These are phyloP conservation scores for Peromyscus polionotus DNA, from an alignment of 2,113 vertebrate species.

Conservation along the genomic window DNA sequence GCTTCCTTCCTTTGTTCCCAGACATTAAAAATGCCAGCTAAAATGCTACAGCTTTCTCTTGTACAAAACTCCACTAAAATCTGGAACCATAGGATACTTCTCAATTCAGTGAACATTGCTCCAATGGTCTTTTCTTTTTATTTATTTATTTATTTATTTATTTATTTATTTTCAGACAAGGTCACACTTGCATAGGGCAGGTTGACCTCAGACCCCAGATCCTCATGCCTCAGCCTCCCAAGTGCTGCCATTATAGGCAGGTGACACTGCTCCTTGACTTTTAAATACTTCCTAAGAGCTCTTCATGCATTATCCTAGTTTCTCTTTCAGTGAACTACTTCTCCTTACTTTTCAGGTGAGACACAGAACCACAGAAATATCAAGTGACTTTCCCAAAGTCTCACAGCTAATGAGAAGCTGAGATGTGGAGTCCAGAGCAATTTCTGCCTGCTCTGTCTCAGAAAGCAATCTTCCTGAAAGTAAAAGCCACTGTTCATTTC, in stretches of 20 bases:
- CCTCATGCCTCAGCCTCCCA: not conserved
- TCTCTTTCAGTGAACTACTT: not conserved
- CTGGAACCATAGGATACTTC: not conserved
- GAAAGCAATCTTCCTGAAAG: not conserved
- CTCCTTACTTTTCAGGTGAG: not conserved
- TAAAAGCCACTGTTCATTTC: not conserved
- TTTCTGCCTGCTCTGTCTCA: not conserved
- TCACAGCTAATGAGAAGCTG: not conserved
- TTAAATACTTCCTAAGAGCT: not conserved
- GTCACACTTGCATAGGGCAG: not conserved
- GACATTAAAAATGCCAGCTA: not conserved
- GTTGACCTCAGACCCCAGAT: not conserved
- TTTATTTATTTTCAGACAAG: not conserved
- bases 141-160: too few species aligned
- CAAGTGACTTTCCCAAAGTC: not conserved
- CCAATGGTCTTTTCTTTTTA: not conserved
- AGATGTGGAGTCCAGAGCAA: not conserved
- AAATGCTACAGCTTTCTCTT: not conserved
- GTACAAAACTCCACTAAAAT: not conserved
- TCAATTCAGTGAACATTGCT: not conserved
- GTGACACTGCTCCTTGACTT: not conserved
- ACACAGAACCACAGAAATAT: not conserved
- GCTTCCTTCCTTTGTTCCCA: not conserved
- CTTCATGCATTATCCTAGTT: not conserved
- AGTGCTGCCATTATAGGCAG: not conserved